Evolutionary conservation across 2,888 invertebrate genomes (phyloP).

Genomic region (Phrixothrix hirtus): DNA sequence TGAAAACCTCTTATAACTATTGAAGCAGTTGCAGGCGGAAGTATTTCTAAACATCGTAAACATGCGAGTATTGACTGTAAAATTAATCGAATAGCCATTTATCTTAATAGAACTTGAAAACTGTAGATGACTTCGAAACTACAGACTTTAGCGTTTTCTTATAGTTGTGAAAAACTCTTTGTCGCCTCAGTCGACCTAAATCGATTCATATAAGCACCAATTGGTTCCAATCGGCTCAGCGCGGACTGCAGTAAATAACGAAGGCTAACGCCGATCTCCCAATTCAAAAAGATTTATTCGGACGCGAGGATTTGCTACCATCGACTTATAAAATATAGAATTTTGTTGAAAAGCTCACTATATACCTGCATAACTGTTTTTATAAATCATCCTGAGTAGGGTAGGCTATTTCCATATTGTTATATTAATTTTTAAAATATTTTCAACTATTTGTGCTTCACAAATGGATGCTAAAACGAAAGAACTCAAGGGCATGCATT

Average conservation of each 20-base stretch:
- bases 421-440: too few species aligned
- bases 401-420: too few species aligned
- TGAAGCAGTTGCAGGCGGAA: too few species aligned
- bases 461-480: too few species aligned
- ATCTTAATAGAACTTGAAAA: conserved; percentile 6
- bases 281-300: conserved; percentile 45
- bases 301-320: conserved; percentile 24
- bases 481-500: too few species aligned
- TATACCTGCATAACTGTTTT: not conserved
- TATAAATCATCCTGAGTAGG: not conserved
- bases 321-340: conserved; percentile 22
- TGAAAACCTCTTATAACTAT: not conserved
- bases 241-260: conserved; percentile 48
- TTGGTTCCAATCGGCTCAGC: conserved; percentile 48
- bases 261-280: conserved; percentile 46
- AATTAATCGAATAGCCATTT: conserved; percentile 3
- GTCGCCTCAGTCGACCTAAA: conserved; percentile 35
- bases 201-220: conserved; percentile 49
- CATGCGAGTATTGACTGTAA: conserved; percentile 3
- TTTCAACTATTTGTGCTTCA: too few species aligned
- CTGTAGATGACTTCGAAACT: conserved; percentile 8
- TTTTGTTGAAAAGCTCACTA: too few species aligned
- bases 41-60: conserved; percentile 7
- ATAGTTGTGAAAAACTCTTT: conserved; percentile 16
- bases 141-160: conserved; percentile 6